Base-by-base conservation (phyloP, 2,113 vertebrate genomes). In the Brachirus orientalis region DNA sequence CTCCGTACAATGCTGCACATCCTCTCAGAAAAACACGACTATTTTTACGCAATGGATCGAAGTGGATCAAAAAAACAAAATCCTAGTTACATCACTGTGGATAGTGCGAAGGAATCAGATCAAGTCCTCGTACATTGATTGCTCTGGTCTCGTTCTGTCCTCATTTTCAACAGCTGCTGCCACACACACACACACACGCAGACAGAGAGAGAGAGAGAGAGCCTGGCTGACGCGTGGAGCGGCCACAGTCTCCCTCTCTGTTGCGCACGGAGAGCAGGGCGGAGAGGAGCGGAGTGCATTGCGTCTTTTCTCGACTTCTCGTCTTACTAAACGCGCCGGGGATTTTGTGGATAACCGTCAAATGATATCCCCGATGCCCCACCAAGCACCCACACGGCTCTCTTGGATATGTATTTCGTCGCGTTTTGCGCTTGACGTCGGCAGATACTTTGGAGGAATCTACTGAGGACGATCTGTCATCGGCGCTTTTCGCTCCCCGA, bases 141-240 rank as follows among this genome's bases (percentile, higher is more conserved):
- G 91, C 90, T 93, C 87, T 90, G 88, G 92, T 92, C 92, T 93
- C 73, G 85, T 88, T 76, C 79, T 86, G 80, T 90, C 78, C 82
- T 83, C 77, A 57, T 88, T 89, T 82, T 84, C 77, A 89, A 86
- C 90, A 88, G 82, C 89, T 89, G 88, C 88, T 82, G 77, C 57
- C 78, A 80, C 85, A 80, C 85, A 55, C 80, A 48, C 82, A 47
- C 67, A 52, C 67, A 54, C 63, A 22, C 51, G 28, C 28, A 6
- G 28, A 28, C 3, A 2, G 28, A 28, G 28, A 28, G 28, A 28
- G 28, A 28, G 28, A 28, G 28, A 1, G 78, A 66, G 76, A 73
- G 57, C 37, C 75, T 33, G 89, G 85, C 85, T 83, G 89, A 89
- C 79, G 87, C 78, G 56, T 65, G 78, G 89, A 75, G 65, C 81